These are phyloP conservation scores for Phyllostomus hastatus DNA, from an alignment of 2,113 vertebrate genomes.

Conservation along the genomic window DNA sequence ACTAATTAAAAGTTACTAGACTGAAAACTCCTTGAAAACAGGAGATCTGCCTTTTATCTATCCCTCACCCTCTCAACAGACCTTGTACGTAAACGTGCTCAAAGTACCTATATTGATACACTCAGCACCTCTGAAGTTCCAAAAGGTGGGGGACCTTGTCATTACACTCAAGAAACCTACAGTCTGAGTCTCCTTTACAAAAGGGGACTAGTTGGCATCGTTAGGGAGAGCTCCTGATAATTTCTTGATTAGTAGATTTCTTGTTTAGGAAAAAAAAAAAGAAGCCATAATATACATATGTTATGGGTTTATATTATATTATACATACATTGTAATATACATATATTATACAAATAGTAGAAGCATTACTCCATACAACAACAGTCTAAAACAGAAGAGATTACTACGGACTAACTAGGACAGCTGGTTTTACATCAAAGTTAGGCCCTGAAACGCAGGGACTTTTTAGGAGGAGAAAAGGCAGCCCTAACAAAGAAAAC, in stretches of 20 bases:
- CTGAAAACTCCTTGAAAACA: neutral
- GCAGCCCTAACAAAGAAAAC: neutral
- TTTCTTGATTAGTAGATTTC: constrained; percentile 1
- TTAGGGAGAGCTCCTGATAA: neutral
- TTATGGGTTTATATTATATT: no score
- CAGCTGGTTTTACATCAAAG: constrained; percentile 23
- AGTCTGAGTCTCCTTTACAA: neutral
- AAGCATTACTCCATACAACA: neutral
- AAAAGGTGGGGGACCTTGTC: neutral
- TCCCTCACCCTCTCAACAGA: neutral
- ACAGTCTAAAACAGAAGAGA: constrained; percentile 21
- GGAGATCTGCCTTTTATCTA: neutral
- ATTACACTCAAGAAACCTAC: neutral
- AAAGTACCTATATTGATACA: neutral
- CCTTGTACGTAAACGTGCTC: neutral
- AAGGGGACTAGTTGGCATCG: neutral
- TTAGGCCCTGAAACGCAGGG: neutral
- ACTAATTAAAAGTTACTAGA: neutral
- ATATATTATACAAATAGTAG: neutral
- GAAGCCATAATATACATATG: neutral
- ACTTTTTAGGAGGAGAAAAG: neutral
- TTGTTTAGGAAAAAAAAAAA: neutral
- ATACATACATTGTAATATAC: no score
- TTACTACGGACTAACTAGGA: neutral
- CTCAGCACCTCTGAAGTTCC: neutral